Percentiles rank a stretch among this genome's conserved stretches.
Evolutionary conservation across 2,888 invertebrate genomes (phyloP).

Genomic region (Drosophila stalkeri): DNA sequence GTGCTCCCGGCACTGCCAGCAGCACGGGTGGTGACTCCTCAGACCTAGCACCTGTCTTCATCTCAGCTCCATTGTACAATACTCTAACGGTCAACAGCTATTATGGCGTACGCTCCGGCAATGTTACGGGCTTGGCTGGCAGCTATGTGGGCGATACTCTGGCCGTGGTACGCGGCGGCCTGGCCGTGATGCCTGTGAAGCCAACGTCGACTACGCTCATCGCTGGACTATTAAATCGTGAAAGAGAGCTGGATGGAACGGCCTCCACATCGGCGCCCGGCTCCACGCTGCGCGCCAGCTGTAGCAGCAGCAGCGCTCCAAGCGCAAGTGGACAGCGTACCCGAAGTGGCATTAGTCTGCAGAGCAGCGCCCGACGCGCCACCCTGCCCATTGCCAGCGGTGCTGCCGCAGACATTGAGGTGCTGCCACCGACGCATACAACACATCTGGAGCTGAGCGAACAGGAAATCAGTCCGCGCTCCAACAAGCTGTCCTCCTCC

Average conservation of each 20-base stretch:
- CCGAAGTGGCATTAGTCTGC: conserved; percentile 74
- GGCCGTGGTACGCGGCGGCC: conserved; percentile 72
- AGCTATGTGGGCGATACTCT: conserved; percentile 81
- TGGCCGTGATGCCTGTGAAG: conserved; percentile 87
- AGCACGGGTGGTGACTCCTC: conserved; percentile 69
- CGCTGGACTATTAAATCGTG: conserved; percentile 91
- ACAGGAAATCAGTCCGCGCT: conserved; percentile 69
- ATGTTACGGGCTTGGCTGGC: conserved; percentile 62
- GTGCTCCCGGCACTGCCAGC: conserved; percentile 52
- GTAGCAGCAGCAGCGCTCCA: conserved; percentile 47
- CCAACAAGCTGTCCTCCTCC: conserved; percentile 80
- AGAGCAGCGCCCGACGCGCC: conserved; percentile 74
- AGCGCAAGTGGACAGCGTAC: conserved; percentile 62
- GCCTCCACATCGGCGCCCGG: conserved; percentile 39
- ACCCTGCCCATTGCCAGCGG: conserved; percentile 65
- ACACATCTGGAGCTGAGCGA: conserved; percentile 41
- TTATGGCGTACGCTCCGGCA: conserved; percentile 70
- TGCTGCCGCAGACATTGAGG: conserved; percentile 26
- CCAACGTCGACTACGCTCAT: conserved; percentile 94
- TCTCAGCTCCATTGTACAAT: conserved; percentile 81
- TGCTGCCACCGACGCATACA: conserved; percentile 24
- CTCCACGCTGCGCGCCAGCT: conserved; percentile 58
- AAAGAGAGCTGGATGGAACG: conserved; percentile 83
- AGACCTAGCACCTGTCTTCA: conserved; percentile 79
- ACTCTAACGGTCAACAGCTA: conserved; percentile 81